Evolutionary conservation across 2,797 vertebrate species (phyloP).

Genomic region (Simalia tracyae): DNA sequence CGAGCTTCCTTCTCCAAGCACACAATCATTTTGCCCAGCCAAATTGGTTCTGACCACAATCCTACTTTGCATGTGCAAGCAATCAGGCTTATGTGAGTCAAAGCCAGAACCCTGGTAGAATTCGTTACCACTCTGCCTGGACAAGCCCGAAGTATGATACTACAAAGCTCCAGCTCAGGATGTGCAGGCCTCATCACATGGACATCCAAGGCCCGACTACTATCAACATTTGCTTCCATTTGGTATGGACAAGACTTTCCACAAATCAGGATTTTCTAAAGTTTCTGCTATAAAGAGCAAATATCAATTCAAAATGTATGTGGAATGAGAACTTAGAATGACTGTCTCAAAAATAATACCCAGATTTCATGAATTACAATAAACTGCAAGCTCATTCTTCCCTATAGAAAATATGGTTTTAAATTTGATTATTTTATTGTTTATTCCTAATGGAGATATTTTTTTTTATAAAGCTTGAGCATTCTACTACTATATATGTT

Average conservation of each 20-base stretch:
- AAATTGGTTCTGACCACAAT: no score
- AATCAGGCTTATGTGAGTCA: no score
- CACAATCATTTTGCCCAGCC: no score
- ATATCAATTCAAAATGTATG: background rate
- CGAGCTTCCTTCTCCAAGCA: no score
- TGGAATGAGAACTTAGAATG: background rate
- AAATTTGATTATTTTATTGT: background rate
- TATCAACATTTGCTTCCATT: background rate
- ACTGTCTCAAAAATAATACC: background rate
- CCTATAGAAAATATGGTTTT: background rate
- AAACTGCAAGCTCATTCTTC: background rate
- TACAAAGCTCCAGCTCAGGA: background rate
- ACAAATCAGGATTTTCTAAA: background rate
- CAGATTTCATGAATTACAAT: background rate
- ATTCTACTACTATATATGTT: background rate
- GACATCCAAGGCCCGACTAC: background rate
- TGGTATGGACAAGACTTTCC: background rate
- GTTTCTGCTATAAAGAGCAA: background rate
- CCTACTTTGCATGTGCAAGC: no score
- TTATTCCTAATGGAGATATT: background rate
- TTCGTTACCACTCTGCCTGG: no score
- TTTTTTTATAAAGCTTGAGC: background rate
- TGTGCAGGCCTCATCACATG: background rate
- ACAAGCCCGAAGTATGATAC: background rate
- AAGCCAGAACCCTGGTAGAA: no score